Conservation (phyloP, 2,888 invertebrate species). For the Clitarchus hookeri region DNA sequence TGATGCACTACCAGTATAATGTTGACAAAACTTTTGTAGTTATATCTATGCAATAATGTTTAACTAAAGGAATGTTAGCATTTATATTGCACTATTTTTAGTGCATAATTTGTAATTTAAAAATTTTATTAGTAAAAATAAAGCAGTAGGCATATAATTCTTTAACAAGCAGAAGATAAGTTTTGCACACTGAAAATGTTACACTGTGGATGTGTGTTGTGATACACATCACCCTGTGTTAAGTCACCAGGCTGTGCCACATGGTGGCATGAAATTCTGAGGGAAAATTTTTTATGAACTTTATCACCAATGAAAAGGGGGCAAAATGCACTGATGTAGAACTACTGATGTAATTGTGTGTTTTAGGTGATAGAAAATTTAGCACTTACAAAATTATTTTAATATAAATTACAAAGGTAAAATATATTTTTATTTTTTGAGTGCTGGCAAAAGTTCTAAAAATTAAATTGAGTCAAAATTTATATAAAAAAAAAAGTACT, state of each 20-base stretch:
- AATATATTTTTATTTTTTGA: constrained; percentile 23
- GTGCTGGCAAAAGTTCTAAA: constrained; percentile 37
- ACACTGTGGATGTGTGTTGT: background rate
- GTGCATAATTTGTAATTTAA: background rate
- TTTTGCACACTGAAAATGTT: background rate
- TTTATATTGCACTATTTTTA: background rate
- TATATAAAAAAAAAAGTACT: constrained; percentile 20
- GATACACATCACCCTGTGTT: background rate
- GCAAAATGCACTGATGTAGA: constrained; percentile 1
- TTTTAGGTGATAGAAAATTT: background rate
- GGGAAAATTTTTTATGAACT: background rate
- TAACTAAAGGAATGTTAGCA: background rate
- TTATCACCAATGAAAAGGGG: background rate
- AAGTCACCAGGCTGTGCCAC: background rate
- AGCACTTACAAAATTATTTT: constrained; percentile 7
- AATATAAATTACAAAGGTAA: background rate
- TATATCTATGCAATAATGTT: background rate
- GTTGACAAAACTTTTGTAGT: background rate
- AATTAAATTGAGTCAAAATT: constrained; percentile 27
- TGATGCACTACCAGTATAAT: background rate
- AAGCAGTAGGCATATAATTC: background rate
- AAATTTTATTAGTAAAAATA: background rate
- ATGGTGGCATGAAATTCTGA: background rate
- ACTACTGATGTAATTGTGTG: background rate
- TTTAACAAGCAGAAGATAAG: background rate